These are phyloP conservation scores for Pseudopodoces humilis DNA, from an alignment of 2,113 vertebrate species.

Conservation along the genomic window DNA sequence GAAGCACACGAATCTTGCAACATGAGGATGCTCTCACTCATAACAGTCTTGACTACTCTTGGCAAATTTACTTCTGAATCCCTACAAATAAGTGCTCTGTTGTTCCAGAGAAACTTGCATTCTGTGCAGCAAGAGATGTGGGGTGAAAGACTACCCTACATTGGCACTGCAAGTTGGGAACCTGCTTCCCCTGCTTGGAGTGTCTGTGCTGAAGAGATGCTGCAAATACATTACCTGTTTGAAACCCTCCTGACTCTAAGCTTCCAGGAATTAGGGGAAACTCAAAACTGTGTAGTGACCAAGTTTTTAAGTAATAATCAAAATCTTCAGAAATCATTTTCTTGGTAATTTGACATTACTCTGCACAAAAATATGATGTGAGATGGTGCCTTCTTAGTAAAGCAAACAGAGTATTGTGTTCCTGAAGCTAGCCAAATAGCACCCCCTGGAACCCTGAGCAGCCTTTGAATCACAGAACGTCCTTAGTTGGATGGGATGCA, in stretches of 20 bases:
- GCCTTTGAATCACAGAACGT: not conserved
- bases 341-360: not conserved
- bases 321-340: not conserved
- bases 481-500: not conserved
- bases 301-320: not conserved
- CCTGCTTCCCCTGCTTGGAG: not conserved
- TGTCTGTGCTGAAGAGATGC: not conserved
- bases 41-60: not conserved
- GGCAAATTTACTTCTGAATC: not conserved
- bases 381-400: not conserved
- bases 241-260: not conserved
- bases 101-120: not conserved
- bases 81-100: not conserved
- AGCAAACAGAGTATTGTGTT: not conserved
- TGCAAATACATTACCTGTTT: not conserved
- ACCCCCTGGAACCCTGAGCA: not conserved
- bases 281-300: not conserved
- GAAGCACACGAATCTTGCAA: not conserved
- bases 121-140: not conserved
- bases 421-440: not conserved
- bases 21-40: fast-evolving
- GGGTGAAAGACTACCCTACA: not conserved
- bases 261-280: not conserved
- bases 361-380: not conserved
- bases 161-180: not conserved